phyloP scores from a whole-genome alignment of 2,113 vertebrate genomes.

The Benitochromis conjunctus region DNA sequence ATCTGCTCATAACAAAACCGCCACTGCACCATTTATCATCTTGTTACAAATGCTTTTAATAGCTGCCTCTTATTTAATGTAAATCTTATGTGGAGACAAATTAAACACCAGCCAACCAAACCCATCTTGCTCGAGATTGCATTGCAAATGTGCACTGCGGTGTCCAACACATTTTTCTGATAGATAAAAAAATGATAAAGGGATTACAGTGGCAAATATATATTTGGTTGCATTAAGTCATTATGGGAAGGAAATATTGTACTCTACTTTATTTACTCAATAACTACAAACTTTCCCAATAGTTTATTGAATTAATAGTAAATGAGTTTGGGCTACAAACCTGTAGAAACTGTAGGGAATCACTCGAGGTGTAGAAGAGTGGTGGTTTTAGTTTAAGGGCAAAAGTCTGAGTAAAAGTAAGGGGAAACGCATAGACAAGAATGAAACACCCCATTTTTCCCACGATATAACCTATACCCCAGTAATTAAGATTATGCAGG shows the following conservation, averaged over 20 bases:
- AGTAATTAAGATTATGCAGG: background rate
- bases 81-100: slow-evolving; percentile 48
- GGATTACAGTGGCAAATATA: accelerated
- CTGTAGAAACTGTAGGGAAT: background rate
- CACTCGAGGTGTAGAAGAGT: background rate
- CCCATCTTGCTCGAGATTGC: background rate
- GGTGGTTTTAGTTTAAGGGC: background rate
- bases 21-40: slow-evolving; percentile 62
- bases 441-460: background rate
- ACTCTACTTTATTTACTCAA: background rate
- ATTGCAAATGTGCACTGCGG: background rate
- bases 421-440: background rate
- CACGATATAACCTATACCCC: background rate
- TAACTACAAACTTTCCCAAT: background rate
- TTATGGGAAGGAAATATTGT: background rate
- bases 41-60: slow-evolving; percentile 63
- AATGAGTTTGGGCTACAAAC: background rate
- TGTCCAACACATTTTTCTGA: background rate
- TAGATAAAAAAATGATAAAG: background rate
- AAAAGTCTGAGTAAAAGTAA: background rate
- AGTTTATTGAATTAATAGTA: background rate
- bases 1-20: slow-evolving; percentile 63
- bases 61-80: slow-evolving; percentile 47
- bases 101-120: slow-evolving; percentile 31
- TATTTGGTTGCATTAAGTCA: background rate